Evolutionary conservation across 2,888 invertebrate genomes (phyloP).

Genomic region (Drosophila meridiana): DNA sequence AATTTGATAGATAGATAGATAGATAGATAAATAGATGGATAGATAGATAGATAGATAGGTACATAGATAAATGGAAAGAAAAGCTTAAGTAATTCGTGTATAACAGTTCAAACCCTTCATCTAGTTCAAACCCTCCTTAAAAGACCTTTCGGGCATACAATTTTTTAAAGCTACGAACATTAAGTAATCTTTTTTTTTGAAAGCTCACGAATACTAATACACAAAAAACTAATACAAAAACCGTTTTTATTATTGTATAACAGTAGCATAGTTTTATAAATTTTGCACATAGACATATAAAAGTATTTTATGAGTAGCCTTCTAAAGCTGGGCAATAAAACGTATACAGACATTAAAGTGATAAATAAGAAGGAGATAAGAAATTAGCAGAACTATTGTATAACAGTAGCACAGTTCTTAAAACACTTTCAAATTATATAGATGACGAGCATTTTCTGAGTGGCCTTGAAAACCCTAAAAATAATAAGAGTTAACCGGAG

Average conservation of each 20-base stretch:
- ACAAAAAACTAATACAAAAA: background rate
- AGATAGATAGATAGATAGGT: no score
- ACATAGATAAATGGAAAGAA: no score
- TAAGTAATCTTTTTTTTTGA: no score
- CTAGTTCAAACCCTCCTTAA: no score
- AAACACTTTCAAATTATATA: background rate
- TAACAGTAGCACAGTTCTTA: background rate
- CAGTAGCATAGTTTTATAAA: background rate
- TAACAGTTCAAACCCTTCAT: background rate
- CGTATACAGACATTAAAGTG: no score
- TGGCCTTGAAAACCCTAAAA: background rate
- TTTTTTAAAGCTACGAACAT: no score
- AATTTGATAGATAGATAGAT: no score
- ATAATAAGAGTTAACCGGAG: background rate
- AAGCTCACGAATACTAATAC: background rate
- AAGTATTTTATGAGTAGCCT: background rate
- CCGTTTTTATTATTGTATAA: background rate
- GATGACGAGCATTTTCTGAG: background rate
- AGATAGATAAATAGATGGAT: no score
- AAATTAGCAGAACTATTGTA: background rate
- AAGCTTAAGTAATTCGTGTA: background rate
- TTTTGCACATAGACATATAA: no score
- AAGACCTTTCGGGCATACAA: background rate
- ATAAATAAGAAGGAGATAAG: background rate
- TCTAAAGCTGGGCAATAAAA: background rate